Percentiles rank a stretch among this genome's conserved stretches.
Conservation (phyloP, 2,797 vertebrate species). For the Pyrrhura leucotis region DNA sequence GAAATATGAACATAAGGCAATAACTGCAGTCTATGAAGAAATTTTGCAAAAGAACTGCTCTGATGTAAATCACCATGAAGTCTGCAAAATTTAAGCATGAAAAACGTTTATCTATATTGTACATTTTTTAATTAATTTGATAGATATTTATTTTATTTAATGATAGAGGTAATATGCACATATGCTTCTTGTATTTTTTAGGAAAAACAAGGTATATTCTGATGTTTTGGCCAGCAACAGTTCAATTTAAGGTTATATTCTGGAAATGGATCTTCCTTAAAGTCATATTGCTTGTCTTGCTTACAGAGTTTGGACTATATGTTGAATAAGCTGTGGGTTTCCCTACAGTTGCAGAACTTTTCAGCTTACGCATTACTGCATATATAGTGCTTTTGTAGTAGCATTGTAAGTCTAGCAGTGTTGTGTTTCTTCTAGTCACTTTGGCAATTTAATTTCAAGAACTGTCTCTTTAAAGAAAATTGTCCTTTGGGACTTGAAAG, state of each 20-base stretch:
- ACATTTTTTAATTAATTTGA: neutral
- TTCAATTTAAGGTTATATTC: neutral
- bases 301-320: neutral
- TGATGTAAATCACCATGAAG: neutral
- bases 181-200: neutral
- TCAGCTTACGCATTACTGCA: neutral
- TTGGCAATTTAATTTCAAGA: neutral
- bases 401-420: neutral
- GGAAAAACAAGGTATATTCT: neutral
- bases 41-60: neutral
- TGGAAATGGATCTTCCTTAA: neutral
- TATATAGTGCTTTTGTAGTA: neutral
- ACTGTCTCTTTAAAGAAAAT: neutral
- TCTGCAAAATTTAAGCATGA: neutral
- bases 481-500: neutral
- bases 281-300: neutral
- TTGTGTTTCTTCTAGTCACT: neutral
- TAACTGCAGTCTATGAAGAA: neutral
- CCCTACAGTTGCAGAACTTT: neutral
- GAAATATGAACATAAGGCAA: neutral
- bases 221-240: neutral
- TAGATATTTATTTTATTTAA: neutral
- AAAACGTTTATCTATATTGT: neutral
- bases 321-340: neutral
- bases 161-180: accelerated